These are phyloP conservation scores for Dicrostonyx torquatus DNA, from an alignment of 2,797 vertebrate species.

Conservation along the genomic window DNA sequence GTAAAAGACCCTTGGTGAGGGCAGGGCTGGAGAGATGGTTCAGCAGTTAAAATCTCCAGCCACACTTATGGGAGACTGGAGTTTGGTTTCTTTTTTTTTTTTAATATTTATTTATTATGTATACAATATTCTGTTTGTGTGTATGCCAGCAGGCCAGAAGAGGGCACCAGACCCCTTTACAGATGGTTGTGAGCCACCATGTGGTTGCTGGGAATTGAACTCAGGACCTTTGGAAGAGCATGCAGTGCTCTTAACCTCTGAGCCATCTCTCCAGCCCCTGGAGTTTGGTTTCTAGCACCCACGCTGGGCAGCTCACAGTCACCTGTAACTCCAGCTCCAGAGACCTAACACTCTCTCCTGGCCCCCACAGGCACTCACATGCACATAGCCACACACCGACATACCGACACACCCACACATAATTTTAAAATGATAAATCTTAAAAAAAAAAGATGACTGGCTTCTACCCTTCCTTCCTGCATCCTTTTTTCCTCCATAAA, in stretches of 20 bases:
- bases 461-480: not conserved
- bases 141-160: no score
- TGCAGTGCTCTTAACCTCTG: no score
- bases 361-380: not conserved
- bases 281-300: not conserved
- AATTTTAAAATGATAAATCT: not conserved
- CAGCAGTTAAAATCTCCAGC: not conserved
- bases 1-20: not conserved
- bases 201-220: no score
- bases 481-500: not conserved
- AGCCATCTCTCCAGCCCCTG: no score
- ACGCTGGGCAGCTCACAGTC: not conserved
- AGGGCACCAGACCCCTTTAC: no score
- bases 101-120: no score
- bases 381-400: not conserved
- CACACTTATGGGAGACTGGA: not conserved
- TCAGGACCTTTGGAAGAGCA: no score
- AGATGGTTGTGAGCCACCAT: no score
- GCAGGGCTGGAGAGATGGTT: not conserved
- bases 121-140: no score
- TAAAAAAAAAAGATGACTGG: no score
- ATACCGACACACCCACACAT: not conserved
- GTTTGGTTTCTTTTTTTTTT: no score
- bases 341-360: not conserved
- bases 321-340: not conserved